These are phyloP conservation scores for Parnassius orleans DNA, from an alignment of 2,888 invertebrate genomes.

Conservation along the genomic window DNA sequence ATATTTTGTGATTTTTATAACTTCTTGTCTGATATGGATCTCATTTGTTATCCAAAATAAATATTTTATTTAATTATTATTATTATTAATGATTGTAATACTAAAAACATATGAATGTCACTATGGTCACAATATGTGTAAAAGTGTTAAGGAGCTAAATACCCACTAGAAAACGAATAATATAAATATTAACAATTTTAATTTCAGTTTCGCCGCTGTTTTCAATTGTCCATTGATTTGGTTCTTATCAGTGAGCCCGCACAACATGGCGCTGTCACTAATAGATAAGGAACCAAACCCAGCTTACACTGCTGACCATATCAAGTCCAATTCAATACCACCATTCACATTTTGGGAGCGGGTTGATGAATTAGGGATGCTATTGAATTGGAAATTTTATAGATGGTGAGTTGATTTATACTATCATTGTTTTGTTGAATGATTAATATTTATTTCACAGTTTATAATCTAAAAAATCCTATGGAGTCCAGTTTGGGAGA, in stretches of 20 bases:
- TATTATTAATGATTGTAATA: too few species aligned
- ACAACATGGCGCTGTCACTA: slow-evolving; percentile 41
- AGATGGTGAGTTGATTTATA: slow-evolving; percentile 30
- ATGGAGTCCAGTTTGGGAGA: too few species aligned
- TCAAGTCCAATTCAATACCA: slow-evolving; percentile 24
- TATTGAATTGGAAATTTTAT: slow-evolving; percentile 14
- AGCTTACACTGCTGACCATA: slow-evolving; percentile 42
- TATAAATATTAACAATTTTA: not conserved
- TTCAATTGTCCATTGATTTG: slow-evolving; percentile 56
- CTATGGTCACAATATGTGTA: too few species aligned
- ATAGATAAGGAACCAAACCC: slow-evolving; percentile 53
- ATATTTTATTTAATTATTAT: too few species aligned
- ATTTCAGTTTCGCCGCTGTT: slow-evolving; percentile 50
- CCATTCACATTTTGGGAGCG: slow-evolving; percentile 31
- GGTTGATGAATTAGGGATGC: slow-evolving; percentile 25
- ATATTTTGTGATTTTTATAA: too few species aligned
- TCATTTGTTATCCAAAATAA: too few species aligned
- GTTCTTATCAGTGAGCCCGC: slow-evolving; percentile 50
- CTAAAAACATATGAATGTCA: too few species aligned
- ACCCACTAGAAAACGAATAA: too few species aligned
- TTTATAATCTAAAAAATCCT: too few species aligned
- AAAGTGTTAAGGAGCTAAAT: too few species aligned
- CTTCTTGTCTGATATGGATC: too few species aligned
- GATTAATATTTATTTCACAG: too few species aligned
- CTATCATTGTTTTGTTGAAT: not conserved